Conservation (phyloP, 2,113 vertebrate genomes). For the Catharus minimus region DNA sequence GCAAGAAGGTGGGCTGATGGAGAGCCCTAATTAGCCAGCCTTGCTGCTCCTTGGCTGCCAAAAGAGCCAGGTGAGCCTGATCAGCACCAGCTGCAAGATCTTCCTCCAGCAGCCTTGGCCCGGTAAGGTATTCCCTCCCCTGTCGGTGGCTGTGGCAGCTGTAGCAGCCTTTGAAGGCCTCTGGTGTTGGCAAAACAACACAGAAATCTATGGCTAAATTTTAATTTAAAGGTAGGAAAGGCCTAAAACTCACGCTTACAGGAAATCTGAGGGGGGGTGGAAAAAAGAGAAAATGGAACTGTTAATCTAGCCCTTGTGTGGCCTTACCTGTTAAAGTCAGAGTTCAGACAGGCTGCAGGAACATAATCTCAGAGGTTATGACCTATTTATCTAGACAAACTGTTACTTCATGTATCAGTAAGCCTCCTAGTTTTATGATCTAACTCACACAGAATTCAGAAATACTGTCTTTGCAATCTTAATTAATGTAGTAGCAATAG, state of each 20-base stretch:
- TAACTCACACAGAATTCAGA: not conserved
- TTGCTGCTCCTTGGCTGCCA: not conserved
- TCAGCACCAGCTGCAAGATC: not conserved
- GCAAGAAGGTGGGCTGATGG: fast-evolving
- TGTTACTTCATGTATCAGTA: not conserved
- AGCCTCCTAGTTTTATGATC: not conserved
- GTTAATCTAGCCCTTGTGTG: not conserved
- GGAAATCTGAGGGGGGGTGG: not conserved
- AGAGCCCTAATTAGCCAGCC: not conserved
- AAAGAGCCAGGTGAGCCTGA: not conserved
- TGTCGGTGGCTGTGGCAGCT: fast-evolving
- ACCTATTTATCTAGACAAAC: not conserved
- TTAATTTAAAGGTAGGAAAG: not conserved
- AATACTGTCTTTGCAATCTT: not conserved
- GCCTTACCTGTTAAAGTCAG: not conserved
- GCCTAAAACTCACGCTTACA: not conserved
- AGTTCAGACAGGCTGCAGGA: not conserved
- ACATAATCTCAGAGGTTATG: not conserved
- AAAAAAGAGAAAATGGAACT: not conserved
- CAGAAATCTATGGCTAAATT: not conserved
- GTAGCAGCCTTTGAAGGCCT: not conserved
- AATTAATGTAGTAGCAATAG: not conserved
- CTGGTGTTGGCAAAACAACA: not conserved
- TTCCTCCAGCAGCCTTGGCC: not conserved
- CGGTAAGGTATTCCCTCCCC: not conserved